These are phyloP conservation scores for Ptilodon capucinus DNA, from an alignment of 2,888 invertebrate species.

Conservation along the genomic window DNA sequence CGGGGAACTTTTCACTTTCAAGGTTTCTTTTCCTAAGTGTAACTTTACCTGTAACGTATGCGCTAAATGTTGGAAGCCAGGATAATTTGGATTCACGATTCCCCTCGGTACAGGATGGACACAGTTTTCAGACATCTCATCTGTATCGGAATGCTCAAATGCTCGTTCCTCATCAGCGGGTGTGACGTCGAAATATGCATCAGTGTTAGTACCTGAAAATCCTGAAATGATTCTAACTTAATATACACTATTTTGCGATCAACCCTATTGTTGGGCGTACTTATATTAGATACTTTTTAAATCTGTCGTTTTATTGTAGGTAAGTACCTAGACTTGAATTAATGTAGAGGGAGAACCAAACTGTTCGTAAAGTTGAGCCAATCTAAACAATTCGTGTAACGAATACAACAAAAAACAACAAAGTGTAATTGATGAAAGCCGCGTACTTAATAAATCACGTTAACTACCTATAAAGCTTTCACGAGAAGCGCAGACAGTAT, in stretches of 20 bases:
- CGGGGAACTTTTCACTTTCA: conserved; percentile 42
- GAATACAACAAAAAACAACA: conserved; percentile 3
- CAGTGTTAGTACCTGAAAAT: conserved; percentile 40
- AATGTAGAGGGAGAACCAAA: background rate
- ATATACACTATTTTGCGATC: too few relatives aligned
- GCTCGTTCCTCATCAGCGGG: conserved; percentile 79
- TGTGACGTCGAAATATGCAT: conserved; percentile 59
- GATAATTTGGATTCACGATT: conserved; percentile 92
- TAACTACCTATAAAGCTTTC: conserved; percentile 45
- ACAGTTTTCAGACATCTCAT: conserved; percentile 75
- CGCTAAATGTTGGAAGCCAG: conserved; percentile 91
- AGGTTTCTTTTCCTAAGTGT: conserved; percentile 39
- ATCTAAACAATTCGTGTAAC: conserved; percentile 1
- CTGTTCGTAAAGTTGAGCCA: background rate
- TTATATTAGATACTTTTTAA: too few relatives aligned
- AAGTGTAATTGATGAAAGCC: conserved; percentile 1
- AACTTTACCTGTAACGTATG: conserved; percentile 84
- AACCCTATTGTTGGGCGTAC: too few relatives aligned
- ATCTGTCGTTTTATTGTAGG: background rate
- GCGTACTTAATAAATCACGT: conserved; percentile 1
- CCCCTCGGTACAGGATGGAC: conserved; percentile 82
- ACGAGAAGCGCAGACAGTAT: conserved; percentile 31
- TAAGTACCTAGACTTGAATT: background rate
- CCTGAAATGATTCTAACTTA: background rate
- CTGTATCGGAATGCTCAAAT: conserved; percentile 82